Conservation (phyloP, 2,113 vertebrate genomes). For the Blennius ocellaris region DNA sequence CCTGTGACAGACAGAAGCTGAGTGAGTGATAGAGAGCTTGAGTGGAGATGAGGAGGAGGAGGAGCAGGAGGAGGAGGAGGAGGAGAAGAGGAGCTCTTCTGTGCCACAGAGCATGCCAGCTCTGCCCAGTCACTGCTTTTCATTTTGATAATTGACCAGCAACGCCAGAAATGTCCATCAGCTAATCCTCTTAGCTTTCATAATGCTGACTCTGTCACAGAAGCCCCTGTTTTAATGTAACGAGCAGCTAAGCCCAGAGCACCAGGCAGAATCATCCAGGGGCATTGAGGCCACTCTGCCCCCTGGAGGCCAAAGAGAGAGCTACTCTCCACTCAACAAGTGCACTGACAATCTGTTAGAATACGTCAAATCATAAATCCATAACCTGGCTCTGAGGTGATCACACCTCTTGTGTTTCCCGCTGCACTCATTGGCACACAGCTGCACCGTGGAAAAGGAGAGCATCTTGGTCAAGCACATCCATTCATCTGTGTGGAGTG, state of each 20-base stretch:
- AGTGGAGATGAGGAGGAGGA: slow-evolving; percentile 47
- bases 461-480: slow-evolving; percentile 29
- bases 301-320: slow-evolving; percentile 64
- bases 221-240: slow-evolving; percentile 85
- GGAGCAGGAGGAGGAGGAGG: slow-evolving; percentile 30
- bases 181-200: slow-evolving; percentile 85
- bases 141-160: slow-evolving; percentile 85
- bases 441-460: slow-evolving; percentile 3
- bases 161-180: slow-evolving; percentile 83
- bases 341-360: slow-evolving; percentile 45
- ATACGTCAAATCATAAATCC: slow-evolving; percentile 26
- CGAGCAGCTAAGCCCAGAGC: slow-evolving; percentile 76
- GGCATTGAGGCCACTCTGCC: slow-evolving; percentile 53
- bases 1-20: slow-evolving; percentile 63
- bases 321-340: slow-evolving; percentile 56
- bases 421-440: slow-evolving; percentile 13
- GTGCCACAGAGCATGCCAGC: slow-evolving; percentile 63
- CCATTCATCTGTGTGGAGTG: slow-evolving; percentile 61
- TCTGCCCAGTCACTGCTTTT: slow-evolving; percentile 77
- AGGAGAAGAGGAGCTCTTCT: slow-evolving; percentile 54
- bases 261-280: slow-evolving; percentile 30
- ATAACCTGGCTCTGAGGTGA: slow-evolving; percentile 25
- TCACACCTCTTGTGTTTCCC: slow-evolving; percentile 1
- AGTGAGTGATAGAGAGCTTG: slow-evolving; percentile 36
- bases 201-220: slow-evolving; percentile 84